These are phyloP conservation scores for Callipepla californica DNA, from an alignment of 2,113 vertebrate genomes.

Conservation along the genomic window DNA sequence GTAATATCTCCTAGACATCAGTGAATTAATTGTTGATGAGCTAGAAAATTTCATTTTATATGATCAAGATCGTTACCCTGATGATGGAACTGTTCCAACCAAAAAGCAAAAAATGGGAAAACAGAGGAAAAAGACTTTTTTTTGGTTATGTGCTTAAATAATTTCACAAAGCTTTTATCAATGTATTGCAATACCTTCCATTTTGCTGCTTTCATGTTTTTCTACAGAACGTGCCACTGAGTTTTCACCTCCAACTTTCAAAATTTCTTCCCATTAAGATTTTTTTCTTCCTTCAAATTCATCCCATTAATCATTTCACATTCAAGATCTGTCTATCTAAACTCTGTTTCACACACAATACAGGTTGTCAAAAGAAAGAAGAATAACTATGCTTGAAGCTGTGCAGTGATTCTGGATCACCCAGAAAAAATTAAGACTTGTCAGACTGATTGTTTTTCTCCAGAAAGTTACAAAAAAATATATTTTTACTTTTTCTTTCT, in stretches of 20 bases:
- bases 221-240: background rate
- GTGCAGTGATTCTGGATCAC: background rate
- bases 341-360: rapidly evolving
- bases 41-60: background rate
- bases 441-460: background rate
- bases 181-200: rapidly evolving
- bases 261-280: background rate
- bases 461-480: rapidly evolving
- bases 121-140: background rate
- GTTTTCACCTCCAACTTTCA: background rate
- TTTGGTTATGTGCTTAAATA: rapidly evolving
- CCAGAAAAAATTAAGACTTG: background rate
- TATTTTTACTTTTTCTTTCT: background rate
- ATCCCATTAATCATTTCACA: background rate
- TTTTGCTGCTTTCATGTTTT: background rate
- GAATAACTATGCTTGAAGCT: background rate
- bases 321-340: background rate
- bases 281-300: background rate
- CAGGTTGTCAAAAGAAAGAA: background rate
- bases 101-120: background rate
- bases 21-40: background rate
- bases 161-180: background rate
- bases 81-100: background rate
- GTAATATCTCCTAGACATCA: background rate
- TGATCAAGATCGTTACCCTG: background rate